Percentiles rank a stretch among this genome's conserved stretches.
These are phyloP conservation scores for Tenebrio molitor DNA, from an alignment of 1,140 invertebrate genomes.

Conservation along the genomic window DNA sequence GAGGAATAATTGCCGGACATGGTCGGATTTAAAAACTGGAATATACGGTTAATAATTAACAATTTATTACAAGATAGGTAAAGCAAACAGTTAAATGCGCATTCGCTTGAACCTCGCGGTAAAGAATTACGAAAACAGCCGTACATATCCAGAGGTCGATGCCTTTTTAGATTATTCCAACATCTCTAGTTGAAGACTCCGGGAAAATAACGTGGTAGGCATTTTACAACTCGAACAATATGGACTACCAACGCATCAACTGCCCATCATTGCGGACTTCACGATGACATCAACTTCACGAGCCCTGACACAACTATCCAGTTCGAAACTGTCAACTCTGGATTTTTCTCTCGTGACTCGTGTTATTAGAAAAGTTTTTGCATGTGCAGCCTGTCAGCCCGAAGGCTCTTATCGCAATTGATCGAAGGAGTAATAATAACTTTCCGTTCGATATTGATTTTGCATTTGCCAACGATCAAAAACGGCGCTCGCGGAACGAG, in stretches of 20 bases:
- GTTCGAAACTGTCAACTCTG: background rate
- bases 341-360: background rate
- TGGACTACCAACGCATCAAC: conserved; percentile 30
- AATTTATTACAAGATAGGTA: conserved; percentile 31
- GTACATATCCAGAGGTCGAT: conserved; percentile 36
- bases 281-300: too few species aligned
- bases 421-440: background rate
- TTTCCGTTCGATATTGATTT: background rate
- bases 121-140: conserved; percentile 31
- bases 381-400: background rate
- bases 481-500: too few species aligned
- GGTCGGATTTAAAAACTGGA: conserved; percentile 14
- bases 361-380: background rate
- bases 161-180: conserved; percentile 46
- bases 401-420: background rate
- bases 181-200: conserved; percentile 16
- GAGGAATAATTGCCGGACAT: conserved; percentile 2
- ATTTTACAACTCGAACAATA: conserved; percentile 19
- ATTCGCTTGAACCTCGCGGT: conserved; percentile 17
- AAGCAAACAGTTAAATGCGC: conserved; percentile 31
- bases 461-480: background rate
- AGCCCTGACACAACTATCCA: too few species aligned
- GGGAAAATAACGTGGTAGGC: background rate
- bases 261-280: background rate
- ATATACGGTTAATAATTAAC: conserved; percentile 31